phyloP scores from a whole-genome alignment of 2,888 invertebrate species.

The Protonemura montana region DNA sequence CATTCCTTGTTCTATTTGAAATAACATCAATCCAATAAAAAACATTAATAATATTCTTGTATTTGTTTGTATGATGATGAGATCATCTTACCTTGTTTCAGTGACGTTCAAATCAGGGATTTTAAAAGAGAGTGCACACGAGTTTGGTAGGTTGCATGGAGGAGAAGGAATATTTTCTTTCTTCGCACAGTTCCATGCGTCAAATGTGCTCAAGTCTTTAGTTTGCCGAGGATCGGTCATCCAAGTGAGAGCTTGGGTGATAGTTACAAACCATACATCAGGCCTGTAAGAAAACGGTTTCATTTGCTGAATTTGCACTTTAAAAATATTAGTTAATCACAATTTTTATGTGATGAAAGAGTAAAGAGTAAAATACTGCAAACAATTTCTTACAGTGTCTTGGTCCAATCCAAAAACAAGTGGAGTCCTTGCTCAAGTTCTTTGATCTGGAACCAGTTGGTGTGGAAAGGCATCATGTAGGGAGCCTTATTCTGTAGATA shows the following conservation, averaged over 20 bases:
- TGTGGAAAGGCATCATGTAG: slow-evolving; percentile 96
- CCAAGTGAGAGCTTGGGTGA: slow-evolving; percentile 89
- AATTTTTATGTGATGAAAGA: neutral
- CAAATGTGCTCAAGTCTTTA: slow-evolving; percentile 73
- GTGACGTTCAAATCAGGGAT: slow-evolving; percentile 78
- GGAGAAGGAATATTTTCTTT: slow-evolving; percentile 73
- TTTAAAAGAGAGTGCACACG: slow-evolving; percentile 84
- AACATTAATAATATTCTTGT: too few relatives aligned
- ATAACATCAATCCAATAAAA: neutral
- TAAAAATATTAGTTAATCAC: too few relatives aligned
- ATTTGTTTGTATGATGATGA: too few relatives aligned
- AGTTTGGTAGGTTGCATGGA: slow-evolving; percentile 81
- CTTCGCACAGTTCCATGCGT: slow-evolving; percentile 83
- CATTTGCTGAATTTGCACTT: neutral
- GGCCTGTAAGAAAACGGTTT: slow-evolving; percentile 64
- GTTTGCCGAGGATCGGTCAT: slow-evolving; percentile 83
- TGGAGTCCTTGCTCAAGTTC: slow-evolving; percentile 82
- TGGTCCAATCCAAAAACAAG: slow-evolving; percentile 85
- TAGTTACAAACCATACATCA: slow-evolving; percentile 87
- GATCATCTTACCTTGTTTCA: slow-evolving; percentile 71
- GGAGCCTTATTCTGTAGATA: slow-evolving; percentile 89
- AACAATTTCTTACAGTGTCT: slow-evolving; percentile 67
- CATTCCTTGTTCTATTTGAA: too few relatives aligned
- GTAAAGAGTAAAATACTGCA: slow-evolving; percentile 31
- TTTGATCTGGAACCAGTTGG: slow-evolving; percentile 94